Evolutionary conservation across 2,888 invertebrate genomes (phyloP).

Genomic region (Cephus spinipes): DNA sequence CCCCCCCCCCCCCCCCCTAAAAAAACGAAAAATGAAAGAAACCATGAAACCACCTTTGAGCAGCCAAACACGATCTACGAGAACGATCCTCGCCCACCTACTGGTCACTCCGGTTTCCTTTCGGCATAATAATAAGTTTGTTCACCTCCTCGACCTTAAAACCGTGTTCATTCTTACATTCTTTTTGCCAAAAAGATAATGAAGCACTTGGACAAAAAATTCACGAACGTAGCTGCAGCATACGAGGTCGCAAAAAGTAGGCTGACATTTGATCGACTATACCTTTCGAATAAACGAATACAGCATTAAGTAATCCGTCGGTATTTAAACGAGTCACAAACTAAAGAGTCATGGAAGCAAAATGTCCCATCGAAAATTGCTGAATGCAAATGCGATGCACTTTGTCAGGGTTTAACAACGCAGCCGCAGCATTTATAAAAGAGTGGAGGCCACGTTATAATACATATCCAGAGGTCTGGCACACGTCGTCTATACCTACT

Average conservation of each 20-base stretch:
- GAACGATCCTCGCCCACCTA: background rate
- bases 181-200: background rate
- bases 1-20: too few relatives aligned
- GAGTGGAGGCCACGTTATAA: background rate
- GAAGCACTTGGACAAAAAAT: background rate
- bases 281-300: too few relatives aligned
- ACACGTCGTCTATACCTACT: background rate
- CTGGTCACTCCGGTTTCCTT: background rate
- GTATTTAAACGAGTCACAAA: background rate
- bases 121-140: background rate
- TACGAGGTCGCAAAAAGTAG: background rate
- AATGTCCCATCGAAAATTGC: too few relatives aligned
- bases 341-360: background rate
- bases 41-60: background rate
- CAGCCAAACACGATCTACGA: background rate
- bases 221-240: background rate
- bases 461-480: background rate
- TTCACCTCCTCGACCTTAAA: background rate
- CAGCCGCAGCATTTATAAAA: background rate
- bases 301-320: background rate
- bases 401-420: background rate
- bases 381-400: background rate
- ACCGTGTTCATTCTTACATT: background rate
- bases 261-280: background rate
- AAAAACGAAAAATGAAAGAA: background rate